Base-by-base conservation (phyloP, 2,888 invertebrate species). In the Antitype chi region DNA sequence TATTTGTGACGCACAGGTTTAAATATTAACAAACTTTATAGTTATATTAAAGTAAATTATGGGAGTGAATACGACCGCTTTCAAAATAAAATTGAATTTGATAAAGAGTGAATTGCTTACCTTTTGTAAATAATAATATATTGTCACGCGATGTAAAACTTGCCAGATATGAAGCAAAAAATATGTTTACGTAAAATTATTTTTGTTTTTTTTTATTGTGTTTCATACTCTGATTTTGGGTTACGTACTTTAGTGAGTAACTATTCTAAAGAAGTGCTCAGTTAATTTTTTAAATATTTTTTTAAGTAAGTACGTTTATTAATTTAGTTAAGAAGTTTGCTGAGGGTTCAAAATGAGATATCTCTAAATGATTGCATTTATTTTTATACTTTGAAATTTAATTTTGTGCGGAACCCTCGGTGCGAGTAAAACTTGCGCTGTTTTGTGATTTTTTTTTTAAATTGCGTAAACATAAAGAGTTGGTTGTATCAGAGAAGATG, bases 81-180 rank as follows among this genome's bases (percentile, higher is more conserved):
- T 70, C 25, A 70, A 82, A 78, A 32, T 11, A 60, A 79, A 81
- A 69, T 74, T 74, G 63, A 47, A 63, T 70, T 13, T 62, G 53
- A 66, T 74, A 70, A 68, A 53, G 63, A 66, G 43, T 69, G 70
- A 55, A 62, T 59, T 74, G 68, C 70, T 81, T 81, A 81, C 23
- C 20, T 68, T 68, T 59, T 74, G 73, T 82, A 81, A 70, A 68
- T 81, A 73, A 60, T 38, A 38, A 38, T 38, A 38, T 38, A 60
- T 20, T 53, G 62, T 28, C 67, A 70, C 53, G 79, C 77, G 80
- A 73, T 75, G 74, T 79, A 57, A 62, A 64, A 80, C 69, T 81
- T 84, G 88, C 74, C 76, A 81, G 25, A 38, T 32, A 32, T 32
- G 38, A 81, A 85, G 88, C 87, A 88, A 87, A 89, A 89, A 89